Evolutionary conservation across 2,888 invertebrate genomes (phyloP).

Genomic region (Cephus runcator): DNA sequence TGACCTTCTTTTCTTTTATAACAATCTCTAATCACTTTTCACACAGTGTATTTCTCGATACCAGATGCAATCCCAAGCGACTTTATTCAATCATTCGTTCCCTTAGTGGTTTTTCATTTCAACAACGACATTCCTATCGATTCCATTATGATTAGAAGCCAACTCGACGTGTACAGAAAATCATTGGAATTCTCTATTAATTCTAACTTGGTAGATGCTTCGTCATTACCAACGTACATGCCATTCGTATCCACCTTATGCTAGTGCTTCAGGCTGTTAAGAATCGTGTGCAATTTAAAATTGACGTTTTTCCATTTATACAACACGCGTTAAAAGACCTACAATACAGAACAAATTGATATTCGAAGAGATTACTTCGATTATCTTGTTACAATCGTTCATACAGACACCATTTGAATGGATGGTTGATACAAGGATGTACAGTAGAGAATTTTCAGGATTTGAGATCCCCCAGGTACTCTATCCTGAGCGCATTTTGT

Average conservation of each 20-base stretch:
- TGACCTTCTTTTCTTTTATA: constrained; percentile 18
- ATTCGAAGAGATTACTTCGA: background rate
- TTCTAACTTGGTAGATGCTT: background rate
- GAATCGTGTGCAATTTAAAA: background rate
- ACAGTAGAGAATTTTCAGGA: too few relatives aligned
- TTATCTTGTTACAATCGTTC: background rate
- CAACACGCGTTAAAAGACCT: background rate
- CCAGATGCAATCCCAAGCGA: background rate
- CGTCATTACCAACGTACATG: background rate
- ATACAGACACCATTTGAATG: background rate
- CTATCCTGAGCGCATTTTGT: background rate
- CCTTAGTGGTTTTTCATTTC: background rate
- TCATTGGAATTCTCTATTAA: background rate
- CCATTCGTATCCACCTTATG: too few relatives aligned
- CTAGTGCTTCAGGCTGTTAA: too few relatives aligned
- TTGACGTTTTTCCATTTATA: background rate
- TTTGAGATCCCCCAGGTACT: background rate
- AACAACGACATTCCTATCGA: constrained; percentile 1
- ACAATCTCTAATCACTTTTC: constrained; percentile 11
- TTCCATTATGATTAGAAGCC: background rate
- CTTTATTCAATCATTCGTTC: constrained; percentile 17
- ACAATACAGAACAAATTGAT: background rate
- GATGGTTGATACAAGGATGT: background rate
- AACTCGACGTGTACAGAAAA: background rate
- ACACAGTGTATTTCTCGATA: background rate